These are phyloP conservation scores for Melanerpes aurifrons DNA, from an alignment of 2,113 vertebrate species.

Conservation along the genomic window DNA sequence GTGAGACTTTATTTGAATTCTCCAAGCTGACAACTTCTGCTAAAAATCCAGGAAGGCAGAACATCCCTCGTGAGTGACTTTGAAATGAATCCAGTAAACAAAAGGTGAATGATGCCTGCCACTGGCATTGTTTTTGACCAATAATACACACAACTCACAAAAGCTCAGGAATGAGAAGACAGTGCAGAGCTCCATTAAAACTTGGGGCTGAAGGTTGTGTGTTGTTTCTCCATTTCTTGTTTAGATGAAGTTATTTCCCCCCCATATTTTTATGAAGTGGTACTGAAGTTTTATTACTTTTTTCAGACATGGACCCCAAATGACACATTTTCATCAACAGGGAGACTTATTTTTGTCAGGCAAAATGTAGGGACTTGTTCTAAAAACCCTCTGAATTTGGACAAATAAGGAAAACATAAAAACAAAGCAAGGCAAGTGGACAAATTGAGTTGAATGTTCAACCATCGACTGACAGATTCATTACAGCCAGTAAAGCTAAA, in stretches of 20 bases:
- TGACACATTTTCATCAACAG: not conserved
- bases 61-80: not conserved
- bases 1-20: not conserved
- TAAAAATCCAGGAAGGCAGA: not conserved
- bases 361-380: not conserved
- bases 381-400: not conserved
- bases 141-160: not conserved
- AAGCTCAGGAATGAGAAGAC: not conserved
- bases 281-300: not conserved
- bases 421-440: not conserved
- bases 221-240: not conserved
- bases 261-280: not conserved
- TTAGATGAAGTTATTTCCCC: not conserved
- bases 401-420: accelerated
- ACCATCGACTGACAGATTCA: not conserved
- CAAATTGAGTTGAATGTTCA: not conserved
- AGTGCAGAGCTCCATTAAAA: not conserved
- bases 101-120: not conserved
- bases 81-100: not conserved
- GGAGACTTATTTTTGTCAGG: not conserved
- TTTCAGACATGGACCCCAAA: not conserved
- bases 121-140: not conserved
- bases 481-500: not conserved
- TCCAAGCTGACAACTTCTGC: not conserved
- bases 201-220: not conserved